A percentile compares a stretch with the other conserved stretches of the same genome.
phyloP scores from a whole-genome alignment of 2,113 vertebrate genomes.

The Bufo gargarizans region DNA sequence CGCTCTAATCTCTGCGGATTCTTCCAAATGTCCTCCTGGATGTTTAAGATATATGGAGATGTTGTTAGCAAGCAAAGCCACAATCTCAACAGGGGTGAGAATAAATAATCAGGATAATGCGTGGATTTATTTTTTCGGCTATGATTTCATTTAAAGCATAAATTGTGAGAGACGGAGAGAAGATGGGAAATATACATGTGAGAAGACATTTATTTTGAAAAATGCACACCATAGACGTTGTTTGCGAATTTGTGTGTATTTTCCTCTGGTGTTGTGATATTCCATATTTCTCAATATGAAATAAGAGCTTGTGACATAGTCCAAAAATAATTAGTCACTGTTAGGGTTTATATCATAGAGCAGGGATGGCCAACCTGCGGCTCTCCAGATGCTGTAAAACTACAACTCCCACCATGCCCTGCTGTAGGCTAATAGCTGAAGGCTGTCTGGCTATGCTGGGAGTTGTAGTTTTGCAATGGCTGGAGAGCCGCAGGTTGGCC shows the following conservation, averaged over 20 bases:
- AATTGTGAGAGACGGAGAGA: slow-evolving; percentile 6
- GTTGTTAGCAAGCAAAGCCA: slow-evolving; percentile 48
- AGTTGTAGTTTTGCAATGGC: no score
- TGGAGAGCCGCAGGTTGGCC: no score
- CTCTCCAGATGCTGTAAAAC: no score
- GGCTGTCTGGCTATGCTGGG: no score
- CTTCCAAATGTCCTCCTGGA: slow-evolving; percentile 46
- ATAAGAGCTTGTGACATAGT: neutral
- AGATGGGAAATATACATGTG: slow-evolving; percentile 6
- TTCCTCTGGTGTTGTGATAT: neutral
- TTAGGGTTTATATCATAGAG: neutral
- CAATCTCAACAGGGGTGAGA: slow-evolving; percentile 46
- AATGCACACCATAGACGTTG: neutral
- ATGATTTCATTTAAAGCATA: slow-evolving; percentile 52
- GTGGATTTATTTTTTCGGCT: slow-evolving; percentile 29
- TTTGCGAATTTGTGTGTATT: neutral
- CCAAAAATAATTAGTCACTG: neutral
- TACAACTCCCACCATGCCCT: no score
- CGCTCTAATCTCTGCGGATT: slow-evolving; percentile 42
- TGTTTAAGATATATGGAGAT: slow-evolving; percentile 53
- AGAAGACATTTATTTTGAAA: slow-evolving; percentile 13
- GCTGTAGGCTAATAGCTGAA: no score
- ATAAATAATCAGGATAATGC: slow-evolving; percentile 53
- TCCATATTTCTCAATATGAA: neutral
- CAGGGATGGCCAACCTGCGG: no score